Base-by-base conservation (phyloP, 2,113 vertebrate species). In the Helogale parvula region DNA sequence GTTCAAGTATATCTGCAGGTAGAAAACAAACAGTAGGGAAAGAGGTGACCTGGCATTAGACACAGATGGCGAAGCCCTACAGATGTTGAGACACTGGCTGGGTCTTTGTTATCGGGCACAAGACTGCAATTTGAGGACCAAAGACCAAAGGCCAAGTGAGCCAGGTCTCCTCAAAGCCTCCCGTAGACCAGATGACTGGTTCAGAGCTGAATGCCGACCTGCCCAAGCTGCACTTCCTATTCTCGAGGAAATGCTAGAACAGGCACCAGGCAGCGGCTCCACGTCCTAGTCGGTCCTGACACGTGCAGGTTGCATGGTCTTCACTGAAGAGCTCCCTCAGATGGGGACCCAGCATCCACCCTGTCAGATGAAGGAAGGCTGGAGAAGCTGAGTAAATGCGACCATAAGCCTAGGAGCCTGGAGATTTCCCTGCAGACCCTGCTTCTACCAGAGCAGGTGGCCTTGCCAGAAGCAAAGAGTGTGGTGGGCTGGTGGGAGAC, bases 241-340 rank as follows among this genome's bases (percentile, higher is more conserved):
- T 14, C 38, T 12, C 2, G 1, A 10, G 7, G 21, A 6, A 27
- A 50, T 13, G 6, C 82, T 63, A 74, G 10, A 57, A 29, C 38
- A 57, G 29, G 54, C 0, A 0, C 45, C 38, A 23, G 16, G 38
- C 25, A 16, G 6, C 21, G 41, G 31, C 33, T 69, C 33, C 1
- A 0, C 0, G 0, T 13, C 47, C 29, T 5, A 50, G 29, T 41
- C 89, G 63, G 65, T 63, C 65, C 57, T 79, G 16, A 16, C 4
- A 10, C 17, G 27, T 23, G 31, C 57, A 31, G 41, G 5, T 14
- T 5, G 0, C 21, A 1, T 0, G 4, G 92, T 16, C 65, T 68
- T 74, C 54, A 17, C 38, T n/a, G 27, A 88, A 12, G 4, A 38
- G 57, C 16, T 74, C 15, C 3, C 11, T 41, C 21, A 3, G 31